These are phyloP conservation scores for Popillia japonica DNA, from an alignment of 1,140 invertebrate genomes.

Conservation along the genomic window DNA sequence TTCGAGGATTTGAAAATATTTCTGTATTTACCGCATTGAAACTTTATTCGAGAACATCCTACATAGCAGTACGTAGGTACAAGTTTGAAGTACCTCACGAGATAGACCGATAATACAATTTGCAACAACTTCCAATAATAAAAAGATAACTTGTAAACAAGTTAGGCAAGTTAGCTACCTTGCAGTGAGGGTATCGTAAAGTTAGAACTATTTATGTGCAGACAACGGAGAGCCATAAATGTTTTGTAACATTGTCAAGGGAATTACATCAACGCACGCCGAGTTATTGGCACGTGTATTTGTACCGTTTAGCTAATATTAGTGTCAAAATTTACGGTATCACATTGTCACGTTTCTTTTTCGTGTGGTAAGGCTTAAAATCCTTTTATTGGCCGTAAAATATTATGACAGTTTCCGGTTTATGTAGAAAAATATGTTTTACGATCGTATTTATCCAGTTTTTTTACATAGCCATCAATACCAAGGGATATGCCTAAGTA, in stretches of 20 bases:
- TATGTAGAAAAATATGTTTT: not conserved
- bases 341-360: slow-evolving; percentile 45
- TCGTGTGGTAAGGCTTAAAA: slow-evolving; percentile 43
- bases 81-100: too few relatives aligned
- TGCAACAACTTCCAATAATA: too few relatives aligned
- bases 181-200: not conserved
- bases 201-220: too few relatives aligned
- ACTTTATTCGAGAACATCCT: too few relatives aligned
- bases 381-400: slow-evolving; percentile 46
- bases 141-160: too few relatives aligned
- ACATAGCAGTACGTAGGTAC: too few relatives aligned
- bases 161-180: not conserved
- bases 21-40: too few relatives aligned
- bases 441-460: slow-evolving; percentile 7
- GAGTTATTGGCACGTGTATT: not conserved
- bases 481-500: not conserved
- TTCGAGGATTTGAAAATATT: too few relatives aligned
- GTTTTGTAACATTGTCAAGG: not conserved
- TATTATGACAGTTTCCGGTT: not conserved
- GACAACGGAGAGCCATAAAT: not conserved
- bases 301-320: not conserved
- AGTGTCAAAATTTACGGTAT: slow-evolving; percentile 20
- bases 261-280: not conserved
- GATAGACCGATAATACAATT: too few relatives aligned
- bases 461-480: slow-evolving; percentile 20